phyloP scores from a whole-genome alignment of 2,797 vertebrate species.

The Crenuchus spilurus region DNA sequence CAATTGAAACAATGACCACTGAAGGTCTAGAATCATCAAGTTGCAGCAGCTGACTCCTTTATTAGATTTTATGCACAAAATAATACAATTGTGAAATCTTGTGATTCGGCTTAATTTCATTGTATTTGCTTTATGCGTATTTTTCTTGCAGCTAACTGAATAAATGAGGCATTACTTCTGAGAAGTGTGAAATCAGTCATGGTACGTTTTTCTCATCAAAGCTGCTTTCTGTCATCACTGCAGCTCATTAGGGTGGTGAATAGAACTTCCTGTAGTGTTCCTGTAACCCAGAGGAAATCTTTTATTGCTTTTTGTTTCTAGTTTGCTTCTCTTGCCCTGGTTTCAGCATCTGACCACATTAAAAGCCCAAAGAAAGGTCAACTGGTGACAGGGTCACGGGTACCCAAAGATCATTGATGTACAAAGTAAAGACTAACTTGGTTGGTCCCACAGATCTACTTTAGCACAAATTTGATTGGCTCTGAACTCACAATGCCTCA shows the following conservation, averaged over 20 bases:
- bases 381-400: too few relatives aligned
- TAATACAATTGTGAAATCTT: constrained; percentile 44
- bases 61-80: constrained; percentile 46
- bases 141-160: constrained; percentile 48
- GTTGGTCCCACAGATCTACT: too few relatives aligned
- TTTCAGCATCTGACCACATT: too few relatives aligned
- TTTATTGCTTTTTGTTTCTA: not conserved
- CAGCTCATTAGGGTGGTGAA: constrained; percentile 18
- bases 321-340: not conserved
- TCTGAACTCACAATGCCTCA: too few relatives aligned
- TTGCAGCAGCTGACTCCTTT: constrained; percentile 32
- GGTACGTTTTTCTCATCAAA: constrained; percentile 13
- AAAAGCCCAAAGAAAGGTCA: too few relatives aligned
- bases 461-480: too few relatives aligned
- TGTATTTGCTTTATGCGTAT: constrained; percentile 34
- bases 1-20: not conserved
- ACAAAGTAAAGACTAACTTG: too few relatives aligned
- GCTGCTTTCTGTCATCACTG: not conserved
- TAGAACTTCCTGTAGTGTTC: constrained; percentile 48
- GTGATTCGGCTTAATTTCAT: constrained; percentile 53
- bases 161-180: constrained; percentile 46
- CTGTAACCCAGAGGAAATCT: not conserved
- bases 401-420: too few relatives aligned
- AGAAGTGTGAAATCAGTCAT: constrained; percentile 51
- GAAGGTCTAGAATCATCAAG: constrained; percentile 17